Conservation (phyloP, 1,140 invertebrate genomes). For the Sitophilus oryzae region DNA sequence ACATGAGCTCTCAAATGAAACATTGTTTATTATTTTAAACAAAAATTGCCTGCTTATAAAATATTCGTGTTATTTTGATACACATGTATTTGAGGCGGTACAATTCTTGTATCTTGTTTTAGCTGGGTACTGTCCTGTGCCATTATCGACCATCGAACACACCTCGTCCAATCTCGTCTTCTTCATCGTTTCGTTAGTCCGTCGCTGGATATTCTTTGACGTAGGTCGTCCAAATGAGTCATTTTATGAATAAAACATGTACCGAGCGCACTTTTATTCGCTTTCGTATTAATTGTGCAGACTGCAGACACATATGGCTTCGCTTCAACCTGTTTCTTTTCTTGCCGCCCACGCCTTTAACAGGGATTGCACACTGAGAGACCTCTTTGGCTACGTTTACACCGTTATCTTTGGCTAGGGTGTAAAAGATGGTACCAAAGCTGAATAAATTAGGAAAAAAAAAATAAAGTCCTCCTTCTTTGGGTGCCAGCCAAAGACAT, state of each 20-base stretch:
- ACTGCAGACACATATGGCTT: conserved; percentile 11
- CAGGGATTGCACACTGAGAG: conserved; percentile 1
- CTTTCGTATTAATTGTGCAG: conserved; percentile 11
- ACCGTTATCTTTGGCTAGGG: too few relatives aligned
- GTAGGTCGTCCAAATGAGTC: conserved; percentile 12
- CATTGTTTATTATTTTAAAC: too few relatives aligned
- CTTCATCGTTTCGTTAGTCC: conserved; percentile 1
- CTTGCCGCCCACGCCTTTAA: conserved; percentile 7
- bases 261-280: conserved; percentile 4
- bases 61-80: too few relatives aligned
- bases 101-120: too few relatives aligned
- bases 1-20: too few relatives aligned
- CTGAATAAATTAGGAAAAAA: too few relatives aligned
- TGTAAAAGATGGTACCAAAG: too few relatives aligned
- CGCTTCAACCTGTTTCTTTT: conserved; percentile 12
- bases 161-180: neutral
- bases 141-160: neutral
- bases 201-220: conserved; percentile 6
- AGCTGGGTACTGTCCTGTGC: neutral
- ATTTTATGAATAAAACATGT: conserved; percentile 12
- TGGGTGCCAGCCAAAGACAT: too few relatives aligned
- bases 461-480: too few relatives aligned
- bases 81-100: too few relatives aligned
- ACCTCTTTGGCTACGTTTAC: neutral
- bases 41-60: too few relatives aligned